Evolutionary conservation across 2,888 invertebrate genomes (phyloP).

Genomic region (Rhopalosiphum nymphaeae): DNA sequence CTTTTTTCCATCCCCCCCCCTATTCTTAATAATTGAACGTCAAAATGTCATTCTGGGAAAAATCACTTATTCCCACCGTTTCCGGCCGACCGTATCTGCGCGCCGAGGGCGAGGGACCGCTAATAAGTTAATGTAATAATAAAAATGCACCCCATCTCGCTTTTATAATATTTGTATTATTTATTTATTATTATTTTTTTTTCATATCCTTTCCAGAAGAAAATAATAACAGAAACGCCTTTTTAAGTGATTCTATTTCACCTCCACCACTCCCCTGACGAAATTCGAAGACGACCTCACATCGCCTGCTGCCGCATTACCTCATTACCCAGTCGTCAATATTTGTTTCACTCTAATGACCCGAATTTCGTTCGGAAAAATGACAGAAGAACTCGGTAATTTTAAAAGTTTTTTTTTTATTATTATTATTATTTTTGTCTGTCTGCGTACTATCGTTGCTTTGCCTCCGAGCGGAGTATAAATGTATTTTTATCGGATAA

Average conservation of each 20-base stretch:
- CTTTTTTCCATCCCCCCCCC: background rate
- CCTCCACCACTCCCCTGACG: background rate
- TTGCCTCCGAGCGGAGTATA: slow-evolving; percentile 15
- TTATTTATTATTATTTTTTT: slow-evolving; percentile 24
- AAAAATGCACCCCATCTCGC: slow-evolving; percentile 36
- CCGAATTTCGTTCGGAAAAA: slow-evolving; percentile 28
- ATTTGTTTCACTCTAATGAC: slow-evolving; percentile 58
- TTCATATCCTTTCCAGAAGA: background rate
- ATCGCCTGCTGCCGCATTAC: background rate
- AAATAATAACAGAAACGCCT: slow-evolving; percentile 58
- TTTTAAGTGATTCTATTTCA: slow-evolving; percentile 60
- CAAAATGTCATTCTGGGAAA: slow-evolving; percentile 57
- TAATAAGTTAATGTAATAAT: slow-evolving; percentile 64
- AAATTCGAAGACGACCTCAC: background rate
- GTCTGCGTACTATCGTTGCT: background rate
- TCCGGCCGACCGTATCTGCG: slow-evolving; percentile 36
- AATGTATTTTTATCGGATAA: slow-evolving; percentile 31
- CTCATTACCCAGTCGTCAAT: slow-evolving; percentile 62
- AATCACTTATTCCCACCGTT: slow-evolving; percentile 60
- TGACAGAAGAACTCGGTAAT: slow-evolving; percentile 39
- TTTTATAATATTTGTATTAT: background rate
- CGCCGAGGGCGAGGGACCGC: slow-evolving; percentile 18
- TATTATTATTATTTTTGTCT: background rate
- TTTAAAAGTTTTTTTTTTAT: slow-evolving; percentile 10
- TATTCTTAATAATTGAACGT: slow-evolving; percentile 30